These are phyloP conservation scores for Drosophila infuscata DNA, from an alignment of 2,888 invertebrate species.

Conservation along the genomic window DNA sequence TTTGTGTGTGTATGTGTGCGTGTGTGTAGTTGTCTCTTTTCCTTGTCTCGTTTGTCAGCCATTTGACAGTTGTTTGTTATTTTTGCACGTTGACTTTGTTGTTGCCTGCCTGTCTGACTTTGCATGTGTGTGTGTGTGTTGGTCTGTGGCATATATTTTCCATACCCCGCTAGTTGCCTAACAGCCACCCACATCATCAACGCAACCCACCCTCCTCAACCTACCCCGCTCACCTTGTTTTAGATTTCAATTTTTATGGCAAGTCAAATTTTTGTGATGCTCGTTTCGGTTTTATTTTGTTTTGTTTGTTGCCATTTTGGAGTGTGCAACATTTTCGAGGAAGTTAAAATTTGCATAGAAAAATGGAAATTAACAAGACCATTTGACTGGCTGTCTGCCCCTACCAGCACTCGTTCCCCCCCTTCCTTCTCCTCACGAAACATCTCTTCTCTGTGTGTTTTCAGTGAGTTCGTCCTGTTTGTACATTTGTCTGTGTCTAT, in stretches of 20 bases:
- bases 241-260: slow-evolving; percentile 78
- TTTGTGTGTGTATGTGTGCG: neutral
- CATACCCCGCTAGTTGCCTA: slow-evolving; percentile 67
- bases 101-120: slow-evolving; percentile 36
- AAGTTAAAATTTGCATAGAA: slow-evolving; percentile 82
- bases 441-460: slow-evolving; percentile 8
- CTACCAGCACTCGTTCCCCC: neutral
- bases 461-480: slow-evolving; percentile 65
- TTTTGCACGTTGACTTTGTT: slow-evolving; percentile 77
- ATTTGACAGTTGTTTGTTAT: slow-evolving; percentile 82
- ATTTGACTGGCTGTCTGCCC: slow-evolving; percentile 71
- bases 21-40: slow-evolving; percentile 74
- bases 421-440: too few species aligned
- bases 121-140: slow-evolving; percentile 52
- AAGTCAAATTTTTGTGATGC: slow-evolving; percentile 77
- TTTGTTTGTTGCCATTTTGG: slow-evolving; percentile 58
- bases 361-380: slow-evolving; percentile 83
- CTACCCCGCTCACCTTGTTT: slow-evolving; percentile 48
- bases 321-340: slow-evolving; percentile 70
- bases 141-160: slow-evolving; percentile 69
- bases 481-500: slow-evolving; percentile 69
- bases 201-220: slow-evolving; percentile 8
- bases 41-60: slow-evolving; percentile 82
- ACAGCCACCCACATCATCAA: slow-evolving; percentile 71
- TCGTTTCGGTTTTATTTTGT: slow-evolving; percentile 55